A percentile compares a stretch with the other conserved stretches of the same genome.
Evolutionary conservation across 1,140 invertebrate species (phyloP).

Genomic region (Drosophila seguyi): DNA sequence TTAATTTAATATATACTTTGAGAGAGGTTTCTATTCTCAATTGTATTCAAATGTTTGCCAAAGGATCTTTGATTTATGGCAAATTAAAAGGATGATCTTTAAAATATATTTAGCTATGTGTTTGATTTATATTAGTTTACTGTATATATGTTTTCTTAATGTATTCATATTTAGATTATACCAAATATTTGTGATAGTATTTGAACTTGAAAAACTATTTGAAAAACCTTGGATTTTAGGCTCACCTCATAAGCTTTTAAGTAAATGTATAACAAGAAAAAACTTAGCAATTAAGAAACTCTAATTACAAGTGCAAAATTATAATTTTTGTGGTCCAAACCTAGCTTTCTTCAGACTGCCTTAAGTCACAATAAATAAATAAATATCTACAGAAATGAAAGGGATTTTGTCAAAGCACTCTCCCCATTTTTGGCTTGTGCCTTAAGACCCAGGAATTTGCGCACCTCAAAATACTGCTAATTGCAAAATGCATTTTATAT

Average conservation of each 20-base stretch:
- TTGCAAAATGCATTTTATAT: constrained; percentile 28
- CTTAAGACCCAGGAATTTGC: constrained; percentile 12
- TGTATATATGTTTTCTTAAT: background rate
- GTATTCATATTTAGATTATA: background rate
- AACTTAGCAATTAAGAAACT: background rate
- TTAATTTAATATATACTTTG: background rate
- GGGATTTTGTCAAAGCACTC: background rate
- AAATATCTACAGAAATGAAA: background rate
- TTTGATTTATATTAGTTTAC: background rate
- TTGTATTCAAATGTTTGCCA: background rate
- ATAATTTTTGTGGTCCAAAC: background rate
- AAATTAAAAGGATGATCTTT: background rate
- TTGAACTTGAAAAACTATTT: background rate
- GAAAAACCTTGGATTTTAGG: too few species aligned
- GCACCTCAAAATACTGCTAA: constrained; percentile 12
- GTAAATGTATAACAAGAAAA: too few species aligned
- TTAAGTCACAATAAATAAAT: background rate
- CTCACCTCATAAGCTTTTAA: background rate
- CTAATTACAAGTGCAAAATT: background rate
- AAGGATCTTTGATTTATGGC: background rate
- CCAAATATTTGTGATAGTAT: background rate
- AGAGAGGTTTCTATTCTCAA: background rate
- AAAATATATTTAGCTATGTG: background rate
- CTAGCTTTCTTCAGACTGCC: background rate
- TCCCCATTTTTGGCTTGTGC: background rate